Base-by-base conservation (phyloP, 2,113 vertebrate species). In the Pollimyrus isidori region DNA sequence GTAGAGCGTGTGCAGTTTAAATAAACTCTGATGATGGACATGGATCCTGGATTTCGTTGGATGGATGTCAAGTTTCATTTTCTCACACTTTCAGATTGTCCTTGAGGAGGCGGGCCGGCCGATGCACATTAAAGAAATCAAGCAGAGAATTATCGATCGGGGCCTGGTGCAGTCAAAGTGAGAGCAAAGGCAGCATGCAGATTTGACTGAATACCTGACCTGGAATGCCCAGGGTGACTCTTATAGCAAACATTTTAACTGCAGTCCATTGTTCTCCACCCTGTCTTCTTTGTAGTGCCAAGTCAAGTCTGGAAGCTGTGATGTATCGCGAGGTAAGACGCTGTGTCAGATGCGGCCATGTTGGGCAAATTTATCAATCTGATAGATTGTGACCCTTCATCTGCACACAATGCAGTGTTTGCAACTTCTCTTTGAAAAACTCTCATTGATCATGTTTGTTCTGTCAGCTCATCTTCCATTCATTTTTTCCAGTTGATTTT, bases 121-220 rank as follows among this genome's bases (percentile, higher is more conserved):
- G 19, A 95, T 97, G 96, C 96, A 97, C 93, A 97, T 97, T 90
- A 97, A 96, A 89, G 96, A 97, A 91, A 97, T 97, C 62, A 97
- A 97, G 90, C 95, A 97, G 87, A 94, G 95, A 90, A 96, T 97
- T 87, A 95, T 96, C 30, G 95, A 96, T 91, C 93, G 94, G 45
- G 96, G 96, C 88, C 93, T 97, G 83, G 96, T 97, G 91, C 96
- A 96, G 80, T 97, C 96, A 35, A 96, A 96, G 96, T 97, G 95
- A 53, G 89, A 15, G 42, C 83, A 82, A 87, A 13, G 5, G 87
- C 1, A 7, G 2, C 50, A 89, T 42, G 17, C 21, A 35, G 23
- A 65, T 62, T 13, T 62, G 42, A 80, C 13, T 42, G 73, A 19
- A 80, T 42, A 39, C 35, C n/a, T 13, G n/a, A 69, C 62, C n/a